Evolutionary conservation across 2,113 vertebrate species (phyloP), one percentile per base, ranked within the genome.

Genomic region (Delphinapterus leucas): DNA sequence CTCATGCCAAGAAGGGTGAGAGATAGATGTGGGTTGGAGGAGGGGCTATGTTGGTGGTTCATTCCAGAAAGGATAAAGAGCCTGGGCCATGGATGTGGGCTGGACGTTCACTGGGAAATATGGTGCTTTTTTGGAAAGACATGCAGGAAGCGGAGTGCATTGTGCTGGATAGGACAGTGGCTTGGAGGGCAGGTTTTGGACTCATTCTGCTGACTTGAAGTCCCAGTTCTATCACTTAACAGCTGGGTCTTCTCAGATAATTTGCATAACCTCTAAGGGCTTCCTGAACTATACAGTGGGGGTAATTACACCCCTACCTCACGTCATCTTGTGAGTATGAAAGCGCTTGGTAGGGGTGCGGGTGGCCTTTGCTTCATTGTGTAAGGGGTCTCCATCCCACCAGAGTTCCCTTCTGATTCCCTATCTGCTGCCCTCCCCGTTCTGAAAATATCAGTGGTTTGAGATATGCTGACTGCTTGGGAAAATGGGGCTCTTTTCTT

Each of bases 401-500:
- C 20, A 74, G 61, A 23, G 25, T 74, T 18, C 63, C 12, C 11
- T 8, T 41, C 41, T 36, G n/a, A 36, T 6, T 61, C 33, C 58
- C 26, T 31, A 0, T 33, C 41, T 85, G 49, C 33, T 20, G 7
- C 61, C 15, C 17, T 83, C 33, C 81, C 71, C 6, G 3, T 49
- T 82, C 33, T 12, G 23, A 82, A 89, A 86, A 74, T 7, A 21
- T 90, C 92, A 70, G 33, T 41, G 33, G 63, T 15, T 84, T 92
- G 93, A 97, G 85, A 87, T 93, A 96, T 9, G 21, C 20, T 7
- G 38, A 80, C 18, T 82, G 20, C 70, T 90, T 93, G 58, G 61
- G 83, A 58, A 95, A 96, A 95, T 49, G 63, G 70, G 79, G 26
- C 70, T 83, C 71, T 87, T 95, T 93, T 61, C 92, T 90, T 89